Evolutionary conservation across 2,797 vertebrate genomes (phyloP), one percentile per base, ranked within the genome.

Genomic region (Urocyon cinereoargenteus): DNA sequence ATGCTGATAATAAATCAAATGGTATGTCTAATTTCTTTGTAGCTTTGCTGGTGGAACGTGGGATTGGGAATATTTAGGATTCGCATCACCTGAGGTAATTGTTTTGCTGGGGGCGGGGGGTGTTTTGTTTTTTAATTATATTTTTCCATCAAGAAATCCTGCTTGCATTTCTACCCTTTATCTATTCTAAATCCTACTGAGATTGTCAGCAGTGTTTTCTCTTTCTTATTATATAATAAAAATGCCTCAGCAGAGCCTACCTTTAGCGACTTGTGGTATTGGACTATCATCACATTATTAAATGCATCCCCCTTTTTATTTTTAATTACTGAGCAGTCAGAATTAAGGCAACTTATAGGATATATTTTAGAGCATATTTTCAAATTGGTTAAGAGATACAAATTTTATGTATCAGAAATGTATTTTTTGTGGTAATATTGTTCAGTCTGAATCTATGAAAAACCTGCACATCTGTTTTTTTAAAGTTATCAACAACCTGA

Each of bases 1-100:
- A 92, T 98, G 95, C 59, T 97, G 2, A 86, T 96, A 92, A 96
- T 96, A 95, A 98, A 98, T 96, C 96, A 97, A 57, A 97, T 90
- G 95, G 36, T 98, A 0, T 98, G 57, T 98, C 97, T 98, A 96
- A 97, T 97, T 98, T 97, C 98, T 98, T 99, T 99, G 88, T 98
- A 99, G 99, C 99, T 99, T 99, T 99, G 99, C 99, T 98, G 99
- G 99, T 96, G 99, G 99, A 98, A 99, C 99, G 2, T 99, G 99
- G 99, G 99, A 99, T 99, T 99, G 99, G 99, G 99, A 99, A 96
- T 99, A 99, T 99, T 99, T 99, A 98, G 99, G 99, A 98, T 99
- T 99, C 98, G 99, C 99, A 97, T 99, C 99, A 94, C 99, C 99
- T 0, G 99, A 99, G 99, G 99, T 99, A 99, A 98, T 96, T 98